Percentiles rank a stretch among this genome's conserved stretches.
Conservation (phyloP, 1,140 invertebrate species). For the Onthophagus taurus region DNA sequence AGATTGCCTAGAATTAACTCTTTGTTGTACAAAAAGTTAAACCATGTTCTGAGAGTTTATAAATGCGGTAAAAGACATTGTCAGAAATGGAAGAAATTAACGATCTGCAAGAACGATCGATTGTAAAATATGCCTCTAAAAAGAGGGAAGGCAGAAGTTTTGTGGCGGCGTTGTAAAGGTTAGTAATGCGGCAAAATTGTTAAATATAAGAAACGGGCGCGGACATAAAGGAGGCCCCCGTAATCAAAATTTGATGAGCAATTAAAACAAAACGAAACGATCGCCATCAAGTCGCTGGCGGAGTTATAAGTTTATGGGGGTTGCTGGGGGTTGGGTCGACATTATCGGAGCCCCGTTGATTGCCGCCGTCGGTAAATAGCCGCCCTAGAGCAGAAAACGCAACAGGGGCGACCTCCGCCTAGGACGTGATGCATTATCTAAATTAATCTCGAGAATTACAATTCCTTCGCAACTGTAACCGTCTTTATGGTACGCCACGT, state of each 20-base stretch:
- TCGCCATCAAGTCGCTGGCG: conserved; percentile 30
- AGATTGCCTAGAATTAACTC: no score
- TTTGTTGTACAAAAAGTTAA: no score
- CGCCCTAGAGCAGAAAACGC: neutral
- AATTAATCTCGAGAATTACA: conserved; percentile 25
- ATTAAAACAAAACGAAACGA: conserved; percentile 35
- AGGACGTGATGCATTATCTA: conserved; percentile 22
- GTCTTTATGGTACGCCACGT: conserved; percentile 18
- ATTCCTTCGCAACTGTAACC: conserved; percentile 8
- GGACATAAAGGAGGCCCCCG: conserved; percentile 27
- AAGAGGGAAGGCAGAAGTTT: no score
- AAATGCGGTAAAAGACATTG: no score
- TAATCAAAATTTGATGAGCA: conserved; percentile 36
- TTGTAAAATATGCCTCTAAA: no score
- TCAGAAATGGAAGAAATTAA: no score
- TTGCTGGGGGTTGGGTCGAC: conserved; percentile 12
- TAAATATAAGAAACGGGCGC: conserved; percentile 14
- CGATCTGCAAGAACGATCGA: no score
- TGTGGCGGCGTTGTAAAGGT: neutral
- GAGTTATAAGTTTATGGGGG: conserved; percentile 31
- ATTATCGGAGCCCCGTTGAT: conserved; percentile 11
- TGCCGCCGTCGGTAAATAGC: conserved; percentile 5
- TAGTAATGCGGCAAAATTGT: conserved; percentile 7
- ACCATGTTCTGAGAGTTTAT: no score
- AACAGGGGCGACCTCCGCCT: neutral